Percentiles rank a stretch among this genome's conserved stretches.
Conservation (phyloP, 2,113 vertebrate species). For the Anguilla japonica region DNA sequence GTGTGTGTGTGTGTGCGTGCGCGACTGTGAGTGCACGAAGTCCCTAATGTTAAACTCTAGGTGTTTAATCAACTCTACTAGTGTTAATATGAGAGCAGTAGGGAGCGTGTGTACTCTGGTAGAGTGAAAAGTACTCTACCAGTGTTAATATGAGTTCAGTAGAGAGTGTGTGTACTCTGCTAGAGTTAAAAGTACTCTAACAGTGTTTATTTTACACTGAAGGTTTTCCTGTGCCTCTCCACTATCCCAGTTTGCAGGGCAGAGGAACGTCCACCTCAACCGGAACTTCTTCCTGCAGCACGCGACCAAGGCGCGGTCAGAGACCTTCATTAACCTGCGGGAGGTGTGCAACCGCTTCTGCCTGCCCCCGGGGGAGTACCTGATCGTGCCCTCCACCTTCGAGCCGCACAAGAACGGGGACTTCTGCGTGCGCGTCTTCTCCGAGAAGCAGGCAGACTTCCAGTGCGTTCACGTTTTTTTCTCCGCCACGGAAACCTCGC, state of each 20-base stretch:
- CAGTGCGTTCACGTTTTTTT: slow-evolving; percentile 60
- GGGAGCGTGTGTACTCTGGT: too few species aligned
- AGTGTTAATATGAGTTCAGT: too few species aligned
- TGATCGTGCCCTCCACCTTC: slow-evolving; percentile 76
- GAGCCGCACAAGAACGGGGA: slow-evolving; percentile 72
- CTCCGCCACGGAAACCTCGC: not conserved
- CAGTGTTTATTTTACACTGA: too few species aligned
- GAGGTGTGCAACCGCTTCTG: slow-evolving; percentile 68
- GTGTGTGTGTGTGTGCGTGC: too few species aligned
- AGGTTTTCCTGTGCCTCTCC: too few species aligned
- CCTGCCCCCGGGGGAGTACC: slow-evolving; percentile 73
- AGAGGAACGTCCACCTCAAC: slow-evolving; percentile 56
- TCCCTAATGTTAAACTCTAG: too few species aligned
- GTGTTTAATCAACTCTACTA: too few species aligned
- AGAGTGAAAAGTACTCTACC: too few species aligned
- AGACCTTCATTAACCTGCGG: slow-evolving; percentile 70
- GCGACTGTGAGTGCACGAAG: too few species aligned
- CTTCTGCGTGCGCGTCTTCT: slow-evolving; percentile 78
- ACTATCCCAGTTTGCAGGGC: slow-evolving; percentile 41
- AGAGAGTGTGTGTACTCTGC: too few species aligned
- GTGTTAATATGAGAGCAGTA: too few species aligned
- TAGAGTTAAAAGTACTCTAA: too few species aligned
- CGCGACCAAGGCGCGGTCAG: slow-evolving; percentile 47
- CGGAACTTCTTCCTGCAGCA: slow-evolving; percentile 67
- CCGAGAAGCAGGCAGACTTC: slow-evolving; percentile 68